phyloP scores from a whole-genome alignment of 2,797 vertebrate genomes.

The Falco peregrinus region DNA sequence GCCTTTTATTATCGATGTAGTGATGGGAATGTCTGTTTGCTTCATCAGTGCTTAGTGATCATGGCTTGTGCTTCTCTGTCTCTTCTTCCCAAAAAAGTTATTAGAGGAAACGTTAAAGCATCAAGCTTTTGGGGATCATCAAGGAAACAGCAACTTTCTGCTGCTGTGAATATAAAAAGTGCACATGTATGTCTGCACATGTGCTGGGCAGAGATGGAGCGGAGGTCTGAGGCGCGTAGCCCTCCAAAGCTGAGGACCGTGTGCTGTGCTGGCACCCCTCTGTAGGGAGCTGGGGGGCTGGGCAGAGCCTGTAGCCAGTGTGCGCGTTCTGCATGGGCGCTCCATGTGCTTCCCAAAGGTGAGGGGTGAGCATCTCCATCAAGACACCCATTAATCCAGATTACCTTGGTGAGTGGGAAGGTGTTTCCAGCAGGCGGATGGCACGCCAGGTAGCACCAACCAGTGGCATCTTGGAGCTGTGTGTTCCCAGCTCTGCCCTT shows the following conservation, averaged over 20 bases:
- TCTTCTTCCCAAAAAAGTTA: background rate
- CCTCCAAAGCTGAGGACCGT: background rate
- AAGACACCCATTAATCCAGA: background rate
- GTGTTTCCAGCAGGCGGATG: background rate
- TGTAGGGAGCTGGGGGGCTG: background rate
- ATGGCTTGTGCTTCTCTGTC: background rate
- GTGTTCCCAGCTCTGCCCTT: background rate
- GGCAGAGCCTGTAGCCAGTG: background rate
- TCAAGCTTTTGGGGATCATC: background rate
- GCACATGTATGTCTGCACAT: fast-evolving
- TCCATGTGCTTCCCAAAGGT: background rate
- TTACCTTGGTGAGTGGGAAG: fast-evolving
- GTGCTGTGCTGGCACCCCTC: too few species aligned
- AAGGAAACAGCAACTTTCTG: background rate
- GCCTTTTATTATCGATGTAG: background rate
- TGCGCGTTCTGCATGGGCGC: fast-evolving
- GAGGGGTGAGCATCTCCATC: background rate
- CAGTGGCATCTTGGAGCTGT: background rate
- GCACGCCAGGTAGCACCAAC: background rate
- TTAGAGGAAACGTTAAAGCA: background rate
- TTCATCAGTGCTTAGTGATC: background rate
- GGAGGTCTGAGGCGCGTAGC: background rate
- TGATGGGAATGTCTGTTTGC: background rate
- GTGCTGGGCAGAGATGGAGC: background rate
- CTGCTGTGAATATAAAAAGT: background rate